These are phyloP conservation scores for Isoperla grammatica DNA, from an alignment of 2,888 invertebrate genomes.

Conservation along the genomic window DNA sequence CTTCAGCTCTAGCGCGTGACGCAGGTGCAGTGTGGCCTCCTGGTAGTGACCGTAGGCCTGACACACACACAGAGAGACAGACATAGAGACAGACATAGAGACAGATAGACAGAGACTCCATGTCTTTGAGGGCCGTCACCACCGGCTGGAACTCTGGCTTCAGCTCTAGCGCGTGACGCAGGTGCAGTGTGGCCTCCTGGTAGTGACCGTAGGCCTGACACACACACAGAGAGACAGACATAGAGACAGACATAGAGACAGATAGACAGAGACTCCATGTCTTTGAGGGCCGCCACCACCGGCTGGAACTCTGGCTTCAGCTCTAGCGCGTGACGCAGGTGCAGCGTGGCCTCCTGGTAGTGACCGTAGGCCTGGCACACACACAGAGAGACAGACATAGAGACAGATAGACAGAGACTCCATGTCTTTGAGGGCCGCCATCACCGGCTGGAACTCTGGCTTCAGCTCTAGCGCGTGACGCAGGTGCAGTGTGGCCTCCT, in stretches of 20 bases:
- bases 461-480: constrained; percentile 75
- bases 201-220: constrained; percentile 75
- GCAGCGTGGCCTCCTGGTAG: constrained; percentile 79
- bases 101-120: constrained; percentile 56
- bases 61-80: no score
- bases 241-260: no score
- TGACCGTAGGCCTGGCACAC: constrained; percentile 80
- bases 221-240: no score
- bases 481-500: constrained; percentile 79
- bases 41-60: constrained; percentile 80
- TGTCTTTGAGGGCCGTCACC: constrained; percentile 68
- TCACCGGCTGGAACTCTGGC: constrained; percentile 79
- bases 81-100: no score
- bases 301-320: constrained; percentile 81
- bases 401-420: constrained; percentile 77
- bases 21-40: constrained; percentile 77
- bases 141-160: constrained; percentile 81
- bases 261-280: constrained; percentile 78
- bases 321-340: constrained; percentile 75
- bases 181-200: constrained; percentile 78
- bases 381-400: no score
- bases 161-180: constrained; percentile 74
- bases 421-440: constrained; percentile 72
- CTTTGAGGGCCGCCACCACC: constrained; percentile 69
- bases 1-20: constrained; percentile 75